phyloP scores from a whole-genome alignment of 1,140 invertebrate genomes.

The Chironomus striatipennis region DNA sequence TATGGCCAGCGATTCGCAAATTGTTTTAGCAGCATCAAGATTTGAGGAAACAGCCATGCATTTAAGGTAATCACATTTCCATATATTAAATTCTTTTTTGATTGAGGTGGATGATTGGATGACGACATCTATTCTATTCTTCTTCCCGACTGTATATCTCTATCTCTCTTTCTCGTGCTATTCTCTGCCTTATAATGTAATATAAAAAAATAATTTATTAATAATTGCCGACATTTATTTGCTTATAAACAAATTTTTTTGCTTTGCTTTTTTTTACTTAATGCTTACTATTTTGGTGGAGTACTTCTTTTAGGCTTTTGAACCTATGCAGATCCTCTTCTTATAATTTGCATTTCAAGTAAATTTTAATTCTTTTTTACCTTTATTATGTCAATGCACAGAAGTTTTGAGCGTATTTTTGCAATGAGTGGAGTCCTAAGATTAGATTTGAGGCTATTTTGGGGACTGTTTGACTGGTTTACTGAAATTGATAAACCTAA shows the following conservation, averaged over 20 bases:
- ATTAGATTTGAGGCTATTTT: no score
- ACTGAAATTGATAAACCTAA: no score
- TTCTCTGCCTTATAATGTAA: neutral
- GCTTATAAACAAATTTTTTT: neutral
- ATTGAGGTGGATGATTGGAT: constrained; percentile 29
- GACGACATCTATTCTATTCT: neutral
- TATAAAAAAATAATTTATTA: neutral
- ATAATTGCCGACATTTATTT: constrained; percentile 6
- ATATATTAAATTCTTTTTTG: constrained; percentile 32
- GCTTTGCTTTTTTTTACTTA: neutral
- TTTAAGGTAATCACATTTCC: constrained; percentile 56
- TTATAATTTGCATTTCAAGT: constrained; percentile 18
- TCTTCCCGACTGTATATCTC: no score
- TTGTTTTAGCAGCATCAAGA: constrained; percentile 69
- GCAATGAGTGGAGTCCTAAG: no score
- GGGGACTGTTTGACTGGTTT: no score
- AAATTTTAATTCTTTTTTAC: constrained; percentile 22
- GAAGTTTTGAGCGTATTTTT: no score
- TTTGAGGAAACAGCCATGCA: constrained; percentile 75
- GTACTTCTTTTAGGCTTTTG: neutral
- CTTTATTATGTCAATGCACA: neutral
- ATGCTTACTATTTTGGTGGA: neutral
- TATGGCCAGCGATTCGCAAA: constrained; percentile 68
- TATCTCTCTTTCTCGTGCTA: neutral
- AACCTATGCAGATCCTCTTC: neutral